These are phyloP conservation scores for Caenorhabditis sinica DNA, from an alignment of 2,888 invertebrate genomes.

Conservation along the genomic window DNA sequence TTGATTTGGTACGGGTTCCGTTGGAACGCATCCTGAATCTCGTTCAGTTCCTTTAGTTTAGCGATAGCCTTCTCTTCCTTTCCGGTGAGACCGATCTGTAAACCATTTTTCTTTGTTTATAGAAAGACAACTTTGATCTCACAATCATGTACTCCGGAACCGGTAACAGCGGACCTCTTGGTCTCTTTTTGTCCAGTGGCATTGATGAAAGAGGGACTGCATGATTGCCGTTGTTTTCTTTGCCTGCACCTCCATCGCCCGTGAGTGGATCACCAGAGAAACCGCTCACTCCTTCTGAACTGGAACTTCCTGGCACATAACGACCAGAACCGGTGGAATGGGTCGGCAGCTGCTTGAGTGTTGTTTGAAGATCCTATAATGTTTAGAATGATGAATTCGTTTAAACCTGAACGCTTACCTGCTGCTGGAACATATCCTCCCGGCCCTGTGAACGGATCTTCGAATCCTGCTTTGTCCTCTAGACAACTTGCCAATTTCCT, in stretches of 20 bases:
- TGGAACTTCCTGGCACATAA: conserved; percentile 78
- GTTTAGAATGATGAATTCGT: neutral
- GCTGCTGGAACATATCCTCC: conserved; percentile 83
- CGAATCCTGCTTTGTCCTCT: conserved; percentile 38
- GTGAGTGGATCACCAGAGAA: conserved; percentile 68
- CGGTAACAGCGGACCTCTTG: conserved; percentile 79
- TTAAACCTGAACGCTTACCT: neutral
- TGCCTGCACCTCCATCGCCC: conserved; percentile 55
- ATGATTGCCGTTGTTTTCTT: conserved; percentile 44
- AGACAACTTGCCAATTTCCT: conserved; percentile 52
- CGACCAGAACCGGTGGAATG: conserved; percentile 79
- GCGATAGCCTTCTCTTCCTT: conserved; percentile 74
- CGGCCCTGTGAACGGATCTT: conserved; percentile 69
- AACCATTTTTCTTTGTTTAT: conserved; percentile 6
- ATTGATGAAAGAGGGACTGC: conserved; percentile 74
- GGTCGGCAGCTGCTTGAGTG: conserved; percentile 34
- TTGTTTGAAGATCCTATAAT: conserved; percentile 1
- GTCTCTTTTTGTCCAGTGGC: conserved; percentile 76
- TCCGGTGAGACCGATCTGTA: conserved; percentile 69
- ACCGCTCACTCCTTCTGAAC: neutral
- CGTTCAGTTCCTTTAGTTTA: conserved; percentile 73
- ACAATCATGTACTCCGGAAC: conserved; percentile 64
- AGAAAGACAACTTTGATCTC: neutral
- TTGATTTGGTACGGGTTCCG: conserved; percentile 64
- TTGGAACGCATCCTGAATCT: conserved; percentile 66